Percentiles rank a stretch among this genome's conserved stretches.
phyloP scores from a whole-genome alignment of 2,888 invertebrate genomes.

The Steromphala cineraria region DNA sequence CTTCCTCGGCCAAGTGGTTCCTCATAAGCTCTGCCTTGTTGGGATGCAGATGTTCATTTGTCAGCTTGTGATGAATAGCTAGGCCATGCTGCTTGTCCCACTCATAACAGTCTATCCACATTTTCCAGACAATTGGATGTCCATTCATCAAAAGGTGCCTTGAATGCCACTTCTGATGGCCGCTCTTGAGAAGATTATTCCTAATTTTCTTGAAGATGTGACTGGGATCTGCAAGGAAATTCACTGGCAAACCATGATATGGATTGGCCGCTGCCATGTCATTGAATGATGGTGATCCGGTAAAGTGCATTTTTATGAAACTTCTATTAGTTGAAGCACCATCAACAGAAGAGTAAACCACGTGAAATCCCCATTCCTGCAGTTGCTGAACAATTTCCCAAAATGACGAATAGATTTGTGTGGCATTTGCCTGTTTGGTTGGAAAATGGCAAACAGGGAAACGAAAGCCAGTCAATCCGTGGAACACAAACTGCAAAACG shows the following conservation, averaged over 20 bases:
- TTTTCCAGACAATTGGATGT: constrained; percentile 33
- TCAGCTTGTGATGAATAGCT: constrained; percentile 34
- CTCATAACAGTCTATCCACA: constrained; percentile 33
- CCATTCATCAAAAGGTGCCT: constrained; percentile 21
- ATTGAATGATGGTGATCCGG: background rate
- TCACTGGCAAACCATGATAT: constrained; percentile 16
- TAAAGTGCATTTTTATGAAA: constrained; percentile 30
- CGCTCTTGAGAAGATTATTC: constrained; percentile 41
- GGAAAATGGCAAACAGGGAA: constrained; percentile 42
- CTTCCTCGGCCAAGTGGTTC: constrained; percentile 40
- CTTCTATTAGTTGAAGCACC: constrained; percentile 38
- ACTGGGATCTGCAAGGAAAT: constrained; percentile 34
- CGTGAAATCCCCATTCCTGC: constrained; percentile 29
- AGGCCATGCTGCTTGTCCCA: constrained; percentile 37
- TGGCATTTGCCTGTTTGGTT: constrained; percentile 29
- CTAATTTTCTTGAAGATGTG: constrained; percentile 39
- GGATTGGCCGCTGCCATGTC: constrained; percentile 10
- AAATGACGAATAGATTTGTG: constrained; percentile 34
- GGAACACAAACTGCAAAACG: constrained; percentile 34
- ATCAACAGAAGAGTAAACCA: constrained; percentile 39
- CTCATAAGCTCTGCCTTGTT: constrained; percentile 41
- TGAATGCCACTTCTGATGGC: background rate
- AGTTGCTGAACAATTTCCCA: constrained; percentile 35
- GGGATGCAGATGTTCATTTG: constrained; percentile 35
- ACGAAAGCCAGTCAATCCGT: constrained; percentile 41